Conservation (phyloP, 2,888 invertebrate species). For the Clunio marinus region DNA sequence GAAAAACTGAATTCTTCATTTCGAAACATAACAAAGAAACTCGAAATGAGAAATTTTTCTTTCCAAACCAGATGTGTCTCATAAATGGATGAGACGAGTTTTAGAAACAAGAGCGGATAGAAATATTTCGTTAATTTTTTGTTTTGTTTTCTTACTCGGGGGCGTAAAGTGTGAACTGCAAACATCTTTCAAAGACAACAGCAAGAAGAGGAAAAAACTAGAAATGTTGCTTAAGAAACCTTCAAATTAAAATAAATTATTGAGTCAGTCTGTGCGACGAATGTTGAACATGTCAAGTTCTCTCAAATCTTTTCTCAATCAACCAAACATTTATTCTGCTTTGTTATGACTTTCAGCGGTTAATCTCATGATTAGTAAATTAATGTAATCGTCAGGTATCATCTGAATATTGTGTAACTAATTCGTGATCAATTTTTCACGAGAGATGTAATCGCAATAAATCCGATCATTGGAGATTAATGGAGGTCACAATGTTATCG, state of each 20-base stretch:
- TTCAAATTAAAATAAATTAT: background rate
- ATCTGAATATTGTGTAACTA: constrained; percentile 23
- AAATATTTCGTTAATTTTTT: constrained; percentile 4
- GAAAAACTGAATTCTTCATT: too few species aligned
- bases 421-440: background rate
- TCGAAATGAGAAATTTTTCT: too few species aligned
- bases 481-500: constrained; percentile 33
- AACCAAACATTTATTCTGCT: too few species aligned
- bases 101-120: background rate
- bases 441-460: background rate
- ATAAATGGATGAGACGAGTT: background rate
- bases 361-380: constrained; percentile 25
- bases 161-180: constrained; percentile 33
- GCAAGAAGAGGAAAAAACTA: background rate
- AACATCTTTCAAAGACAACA: constrained; percentile 26
- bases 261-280: too few species aligned
- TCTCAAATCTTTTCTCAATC: too few species aligned
- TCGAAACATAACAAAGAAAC: too few species aligned
- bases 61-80: constrained; percentile 27
- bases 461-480: constrained; percentile 31
- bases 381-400: constrained; percentile 23
- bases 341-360: background rate
- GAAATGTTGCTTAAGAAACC: background rate
- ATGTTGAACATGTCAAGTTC: too few species aligned
- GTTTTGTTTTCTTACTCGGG: too few species aligned